Percentiles rank a stretch among this genome's conserved stretches.
Conservation (phyloP, 1,140 invertebrate genomes). For the Acyrthosiphon pisum region DNA sequence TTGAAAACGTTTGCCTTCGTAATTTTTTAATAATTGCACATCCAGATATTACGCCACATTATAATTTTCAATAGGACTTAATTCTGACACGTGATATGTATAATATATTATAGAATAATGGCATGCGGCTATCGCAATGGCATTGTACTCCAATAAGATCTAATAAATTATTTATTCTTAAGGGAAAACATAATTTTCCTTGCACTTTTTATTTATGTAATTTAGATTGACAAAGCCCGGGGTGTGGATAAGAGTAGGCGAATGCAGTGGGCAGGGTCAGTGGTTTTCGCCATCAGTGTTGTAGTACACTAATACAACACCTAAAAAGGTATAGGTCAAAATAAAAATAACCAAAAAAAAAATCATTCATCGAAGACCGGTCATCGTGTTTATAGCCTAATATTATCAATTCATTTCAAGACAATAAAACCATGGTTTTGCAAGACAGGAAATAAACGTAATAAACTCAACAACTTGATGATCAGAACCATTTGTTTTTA, state of each 20-base stretch:
- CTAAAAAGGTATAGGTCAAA: constrained; percentile 50
- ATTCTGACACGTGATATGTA: constrained; percentile 8
- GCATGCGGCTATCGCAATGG: background rate
- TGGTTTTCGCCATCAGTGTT: background rate
- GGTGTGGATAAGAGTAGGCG: constrained; percentile 53
- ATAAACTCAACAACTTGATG: background rate
- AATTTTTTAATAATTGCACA: constrained; percentile 20
- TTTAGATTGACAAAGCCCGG: constrained; percentile 29
- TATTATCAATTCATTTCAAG: constrained; percentile 8
- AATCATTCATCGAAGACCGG: constrained; percentile 25
- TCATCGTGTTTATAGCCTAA: constrained; percentile 41
- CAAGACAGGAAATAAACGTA: background rate
- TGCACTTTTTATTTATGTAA: constrained; percentile 40
- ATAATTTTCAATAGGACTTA: constrained; percentile 25
- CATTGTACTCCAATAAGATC: constrained; percentile 18
- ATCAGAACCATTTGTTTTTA: background rate
- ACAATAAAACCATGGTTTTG: background rate
- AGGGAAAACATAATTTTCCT: constrained; percentile 28
- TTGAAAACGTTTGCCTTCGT: background rate
- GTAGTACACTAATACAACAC: constrained; percentile 21
- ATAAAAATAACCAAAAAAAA: constrained; percentile 30
- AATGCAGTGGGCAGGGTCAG: constrained; percentile 47
- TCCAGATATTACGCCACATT: background rate
- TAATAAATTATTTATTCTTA: constrained; percentile 33
- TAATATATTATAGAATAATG: background rate